Evolutionary conservation across 2,888 invertebrate species (phyloP).

Genomic region (Diabrotica balteata): DNA sequence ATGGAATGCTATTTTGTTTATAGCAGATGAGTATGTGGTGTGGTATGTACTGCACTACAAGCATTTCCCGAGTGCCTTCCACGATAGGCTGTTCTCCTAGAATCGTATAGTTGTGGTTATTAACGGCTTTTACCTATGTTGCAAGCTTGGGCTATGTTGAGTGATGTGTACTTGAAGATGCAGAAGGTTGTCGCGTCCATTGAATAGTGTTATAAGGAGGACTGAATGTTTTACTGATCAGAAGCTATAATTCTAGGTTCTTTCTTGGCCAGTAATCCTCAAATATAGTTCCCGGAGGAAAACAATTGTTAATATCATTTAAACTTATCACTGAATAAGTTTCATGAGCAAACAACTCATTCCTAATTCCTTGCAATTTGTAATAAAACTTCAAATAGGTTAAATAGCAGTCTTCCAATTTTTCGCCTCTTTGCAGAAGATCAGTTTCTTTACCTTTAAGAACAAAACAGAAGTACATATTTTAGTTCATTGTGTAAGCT

Average conservation of each 20-base stretch:
- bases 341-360: conserved; percentile 89
- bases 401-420: conserved; percentile 89
- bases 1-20: conserved; percentile 55
- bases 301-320: conserved; percentile 88
- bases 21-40: conserved; percentile 55
- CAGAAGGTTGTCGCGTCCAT: conserved; percentile 80
- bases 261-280: conserved; percentile 95
- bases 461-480: conserved; percentile 91
- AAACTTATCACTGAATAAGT: conserved; percentile 90
- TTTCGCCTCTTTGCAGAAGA: conserved; percentile 84
- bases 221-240: conserved; percentile 67
- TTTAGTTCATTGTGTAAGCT: conserved; percentile 83
- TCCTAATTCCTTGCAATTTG: conserved; percentile 91
- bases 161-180: conserved; percentile 69
- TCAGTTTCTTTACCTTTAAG: conserved; percentile 92
- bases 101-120: conserved; percentile 49
- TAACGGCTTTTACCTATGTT: conserved; percentile 54
- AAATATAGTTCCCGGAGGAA: conserved; percentile 87
- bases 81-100: conserved; percentile 51
- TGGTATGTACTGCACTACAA: conserved; percentile 51
- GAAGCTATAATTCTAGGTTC: conserved; percentile 81
- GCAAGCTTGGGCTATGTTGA: conserved; percentile 57
- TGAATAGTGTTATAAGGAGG: conserved; percentile 63
- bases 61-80: conserved; percentile 49
- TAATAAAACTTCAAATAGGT: conserved; percentile 94